Evolutionary conservation across 2,888 invertebrate genomes (phyloP), one percentile per base, ranked within the genome.

Genomic region (Leucoptera coffeella): DNA sequence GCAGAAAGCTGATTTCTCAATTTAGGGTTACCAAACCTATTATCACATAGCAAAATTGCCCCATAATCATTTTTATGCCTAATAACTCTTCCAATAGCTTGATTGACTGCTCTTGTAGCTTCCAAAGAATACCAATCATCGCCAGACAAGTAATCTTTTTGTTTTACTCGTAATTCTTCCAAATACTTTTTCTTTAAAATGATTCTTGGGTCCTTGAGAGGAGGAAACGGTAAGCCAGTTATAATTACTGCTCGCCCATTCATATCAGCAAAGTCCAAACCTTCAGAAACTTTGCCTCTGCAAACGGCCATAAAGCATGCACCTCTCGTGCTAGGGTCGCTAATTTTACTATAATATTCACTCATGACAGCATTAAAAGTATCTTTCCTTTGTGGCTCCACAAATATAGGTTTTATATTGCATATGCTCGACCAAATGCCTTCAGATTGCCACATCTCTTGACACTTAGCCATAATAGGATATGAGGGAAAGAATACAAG

Each of bases 401-500:
- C 82, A 61, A 85, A 93, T 35, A 97, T 81, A 21, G 83, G 80
- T 39, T 78, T 78, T 4, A 73, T 73, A 25, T 45, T 72, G 40
- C 42, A 75, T 35, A 72, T 71, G 29, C 55, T 59, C 4, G 77
- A 69, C 91, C 92, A 94, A 30, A 91, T 76, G 1, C 92, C 92
- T 47, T 72, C 74, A 27, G 76, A 69, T 57, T 92, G 87, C 95
- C 95, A 96, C 30, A 74, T 71, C 37, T 86, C 81, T 40, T 82
- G 77, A 48, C 89, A 91, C 40, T 80, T 80, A 29, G 83, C 79
- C 82, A 99, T 82, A 28, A 94, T 80, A 2, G 89, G 82, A 57
- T 99, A 99, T 0, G 97, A 97, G 3, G 97, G 93, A 43, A 99
- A 99, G 58, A 99, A 99, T 10, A 99, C 81, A 28, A 99, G 65